phyloP scores from a whole-genome alignment of 2,113 vertebrate species.

The Bos javanicus region DNA sequence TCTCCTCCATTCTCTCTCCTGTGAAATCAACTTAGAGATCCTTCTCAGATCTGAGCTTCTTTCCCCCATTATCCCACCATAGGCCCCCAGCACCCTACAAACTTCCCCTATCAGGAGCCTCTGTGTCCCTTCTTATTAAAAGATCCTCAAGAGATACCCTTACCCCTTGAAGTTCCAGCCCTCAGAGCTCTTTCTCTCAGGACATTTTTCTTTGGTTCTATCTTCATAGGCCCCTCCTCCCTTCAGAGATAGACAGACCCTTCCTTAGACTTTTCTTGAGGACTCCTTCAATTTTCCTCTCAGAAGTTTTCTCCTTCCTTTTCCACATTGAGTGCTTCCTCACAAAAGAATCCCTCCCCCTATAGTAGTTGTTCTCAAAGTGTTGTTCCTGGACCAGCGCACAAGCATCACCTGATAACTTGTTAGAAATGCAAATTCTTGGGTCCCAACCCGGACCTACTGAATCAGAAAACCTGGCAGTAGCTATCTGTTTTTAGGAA shows the following conservation, averaged over 20 bases:
- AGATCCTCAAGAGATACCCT: not conserved
- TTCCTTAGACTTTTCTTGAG: not conserved
- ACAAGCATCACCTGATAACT: not conserved
- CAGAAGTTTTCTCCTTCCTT: not conserved
- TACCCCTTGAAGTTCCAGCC: not conserved
- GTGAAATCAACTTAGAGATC: not conserved
- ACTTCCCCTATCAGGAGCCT: not conserved
- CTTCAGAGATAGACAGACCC: not conserved
- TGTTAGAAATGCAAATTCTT: constrained; percentile 22
- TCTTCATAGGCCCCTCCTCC: not conserved
- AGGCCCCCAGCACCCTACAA: not conserved
- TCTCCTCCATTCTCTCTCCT: not conserved
- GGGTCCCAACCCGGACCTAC: not conserved
- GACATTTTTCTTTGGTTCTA: not conserved
- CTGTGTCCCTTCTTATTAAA: not conserved
- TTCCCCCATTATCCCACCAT: not conserved
- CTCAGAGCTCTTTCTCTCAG: not conserved
- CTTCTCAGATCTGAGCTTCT: not conserved
- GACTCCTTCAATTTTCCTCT: not conserved
- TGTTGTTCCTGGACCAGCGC: not conserved
- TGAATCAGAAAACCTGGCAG: constrained; percentile 5
- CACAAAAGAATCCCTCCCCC: not conserved
- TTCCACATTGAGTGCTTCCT: not conserved
- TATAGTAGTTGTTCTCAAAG: not conserved
- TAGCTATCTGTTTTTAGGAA: constrained; percentile 13